Conservation (phyloP, 2,113 vertebrate species). For the Mobula hypostoma region DNA sequence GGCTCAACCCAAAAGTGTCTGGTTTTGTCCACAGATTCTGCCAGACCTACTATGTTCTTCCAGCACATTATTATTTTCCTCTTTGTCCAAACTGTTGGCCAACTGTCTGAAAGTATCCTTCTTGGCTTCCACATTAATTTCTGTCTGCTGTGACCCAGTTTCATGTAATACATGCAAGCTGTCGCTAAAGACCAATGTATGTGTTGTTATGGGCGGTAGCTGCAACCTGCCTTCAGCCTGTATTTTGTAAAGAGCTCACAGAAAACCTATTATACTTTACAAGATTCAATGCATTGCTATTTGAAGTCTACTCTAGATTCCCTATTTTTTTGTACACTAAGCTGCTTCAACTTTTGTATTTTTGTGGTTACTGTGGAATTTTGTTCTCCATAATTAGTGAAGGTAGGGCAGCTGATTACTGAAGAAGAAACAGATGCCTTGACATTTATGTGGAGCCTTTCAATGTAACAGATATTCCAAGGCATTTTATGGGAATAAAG, state of each 20-base stretch:
- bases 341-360: not conserved
- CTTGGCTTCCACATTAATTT: not conserved
- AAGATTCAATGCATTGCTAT: not conserved
- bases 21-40: no score
- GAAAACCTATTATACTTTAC: not conserved
- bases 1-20: no score
- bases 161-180: not conserved
- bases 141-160: no score
- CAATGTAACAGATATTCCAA: not conserved
- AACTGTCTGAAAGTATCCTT: not conserved
- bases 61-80: no score
- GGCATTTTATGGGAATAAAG: no score
- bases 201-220: not conserved
- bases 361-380: not conserved
- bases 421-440: not conserved
- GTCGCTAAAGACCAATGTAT: not conserved
- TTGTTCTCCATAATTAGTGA: not conserved
- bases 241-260: not conserved
- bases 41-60: no score
- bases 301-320: not conserved
- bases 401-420: not conserved
- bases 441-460: not conserved
- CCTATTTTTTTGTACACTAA: not conserved
- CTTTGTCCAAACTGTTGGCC: not conserved
- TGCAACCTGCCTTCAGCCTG: not conserved